Evolutionary conservation across 2,888 invertebrate genomes (phyloP).

Genomic region (Keiferia lycopersicella): DNA sequence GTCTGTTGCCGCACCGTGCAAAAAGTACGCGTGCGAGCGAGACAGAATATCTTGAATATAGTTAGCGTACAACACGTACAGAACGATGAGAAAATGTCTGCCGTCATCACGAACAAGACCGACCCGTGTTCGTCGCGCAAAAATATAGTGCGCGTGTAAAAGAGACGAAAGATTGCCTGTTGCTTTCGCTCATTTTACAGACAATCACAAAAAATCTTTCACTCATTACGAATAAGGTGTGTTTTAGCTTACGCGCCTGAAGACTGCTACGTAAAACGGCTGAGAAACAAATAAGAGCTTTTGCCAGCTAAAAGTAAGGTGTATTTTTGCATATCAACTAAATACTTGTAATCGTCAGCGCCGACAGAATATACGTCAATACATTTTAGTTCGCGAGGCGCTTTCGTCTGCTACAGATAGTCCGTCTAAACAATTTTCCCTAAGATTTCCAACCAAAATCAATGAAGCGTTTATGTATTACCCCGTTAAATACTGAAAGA

Average conservation of each 20-base stretch:
- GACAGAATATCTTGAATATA: background rate
- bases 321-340: background rate
- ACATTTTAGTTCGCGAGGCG: slow-evolving; percentile 4
- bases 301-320: background rate
- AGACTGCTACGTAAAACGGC: background rate
- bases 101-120: background rate
- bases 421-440: background rate
- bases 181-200: background rate
- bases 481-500: background rate
- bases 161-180: background rate
- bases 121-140: background rate
- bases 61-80: background rate
- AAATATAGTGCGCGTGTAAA: background rate
- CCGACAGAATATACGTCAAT: background rate
- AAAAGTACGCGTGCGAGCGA: slow-evolving; percentile 1
- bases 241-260: background rate
- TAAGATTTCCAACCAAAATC: background rate
- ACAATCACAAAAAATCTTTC: background rate
- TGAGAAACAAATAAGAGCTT: background rate
- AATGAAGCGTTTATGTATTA: background rate
- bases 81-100: slow-evolving; percentile 3
- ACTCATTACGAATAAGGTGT: background rate
- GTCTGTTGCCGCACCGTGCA: background rate
- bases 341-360: background rate
- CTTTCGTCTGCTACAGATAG: background rate